phyloP scores from a whole-genome alignment of 2,113 vertebrate genomes.

The Girardinichthys multiradiatus region DNA sequence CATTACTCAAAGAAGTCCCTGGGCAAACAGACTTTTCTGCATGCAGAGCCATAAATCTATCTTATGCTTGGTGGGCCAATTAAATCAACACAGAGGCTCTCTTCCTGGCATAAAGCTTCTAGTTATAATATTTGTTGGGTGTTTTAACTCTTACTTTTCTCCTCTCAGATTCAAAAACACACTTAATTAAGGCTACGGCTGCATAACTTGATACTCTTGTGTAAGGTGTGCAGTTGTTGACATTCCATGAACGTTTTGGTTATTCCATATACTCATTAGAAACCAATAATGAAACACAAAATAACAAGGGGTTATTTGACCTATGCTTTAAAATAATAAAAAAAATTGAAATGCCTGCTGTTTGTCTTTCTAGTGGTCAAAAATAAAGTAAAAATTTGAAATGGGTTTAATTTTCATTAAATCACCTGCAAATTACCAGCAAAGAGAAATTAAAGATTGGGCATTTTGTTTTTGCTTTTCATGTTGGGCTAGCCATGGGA shows the following conservation, averaged over 20 bases:
- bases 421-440: no score
- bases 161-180: slow-evolving; percentile 10
- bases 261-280: no score
- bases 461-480: no score
- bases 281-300: background rate
- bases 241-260: background rate
- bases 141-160: slow-evolving; percentile 21
- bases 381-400: no score
- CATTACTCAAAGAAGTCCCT: slow-evolving; percentile 61
- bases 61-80: slow-evolving; percentile 59
- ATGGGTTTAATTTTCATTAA: no score
- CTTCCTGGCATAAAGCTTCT: slow-evolving; percentile 30
- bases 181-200: background rate
- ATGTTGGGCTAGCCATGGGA: no score
- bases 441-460: no score
- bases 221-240: background rate
- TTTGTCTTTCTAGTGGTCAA: no score
- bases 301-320: no score
- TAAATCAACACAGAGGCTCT: slow-evolving; percentile 51
- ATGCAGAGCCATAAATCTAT: slow-evolving; percentile 55
- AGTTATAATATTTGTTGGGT: slow-evolving; percentile 45
- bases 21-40: slow-evolving; percentile 44
- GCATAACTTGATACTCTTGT: background rate
- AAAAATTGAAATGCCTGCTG: no score
- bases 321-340: no score